Percentiles rank a stretch among this genome's conserved stretches.
These are phyloP conservation scores for Sebastiscus tertius DNA, from an alignment of 2,797 vertebrate genomes.

Conservation along the genomic window DNA sequence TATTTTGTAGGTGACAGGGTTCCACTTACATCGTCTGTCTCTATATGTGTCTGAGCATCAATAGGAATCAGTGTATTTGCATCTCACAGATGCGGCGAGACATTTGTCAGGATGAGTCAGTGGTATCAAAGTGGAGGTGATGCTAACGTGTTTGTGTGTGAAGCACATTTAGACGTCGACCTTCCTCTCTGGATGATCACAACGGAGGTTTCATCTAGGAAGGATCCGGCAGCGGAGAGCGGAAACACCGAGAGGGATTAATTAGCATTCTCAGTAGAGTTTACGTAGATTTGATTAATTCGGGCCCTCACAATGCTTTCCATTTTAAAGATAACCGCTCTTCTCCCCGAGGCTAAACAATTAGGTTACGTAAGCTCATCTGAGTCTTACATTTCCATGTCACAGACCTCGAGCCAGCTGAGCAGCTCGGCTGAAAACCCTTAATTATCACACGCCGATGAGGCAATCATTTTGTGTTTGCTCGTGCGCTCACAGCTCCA, in stretches of 20 bases:
- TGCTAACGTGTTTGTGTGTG: not conserved
- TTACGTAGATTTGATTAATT: slow-evolving; percentile 66
- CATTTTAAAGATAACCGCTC: slow-evolving; percentile 60
- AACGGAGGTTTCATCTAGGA: not conserved
- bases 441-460: slow-evolving; percentile 59
- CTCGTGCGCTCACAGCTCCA: slow-evolving; percentile 17
- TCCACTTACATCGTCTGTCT: too few relatives aligned
- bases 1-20: too few relatives aligned
- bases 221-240: not conserved
- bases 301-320: slow-evolving; percentile 35
- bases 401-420: slow-evolving; percentile 67
- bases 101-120: not conserved
- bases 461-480: slow-evolving; percentile 55
- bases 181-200: too few relatives aligned
- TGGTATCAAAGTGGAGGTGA: not conserved
- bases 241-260: slow-evolving; percentile 24
- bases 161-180: not conserved
- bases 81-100: not conserved
- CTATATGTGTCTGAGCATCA: too few relatives aligned
- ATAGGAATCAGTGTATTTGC: too few relatives aligned
- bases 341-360: slow-evolving; percentile 64
- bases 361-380: slow-evolving; percentile 73
- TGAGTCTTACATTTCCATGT: slow-evolving; percentile 62
- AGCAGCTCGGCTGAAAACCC: slow-evolving; percentile 62
- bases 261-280: slow-evolving; percentile 62